Conservation (phyloP, 2,797 vertebrate genomes). For the Chiropotes sagulatus region DNA sequence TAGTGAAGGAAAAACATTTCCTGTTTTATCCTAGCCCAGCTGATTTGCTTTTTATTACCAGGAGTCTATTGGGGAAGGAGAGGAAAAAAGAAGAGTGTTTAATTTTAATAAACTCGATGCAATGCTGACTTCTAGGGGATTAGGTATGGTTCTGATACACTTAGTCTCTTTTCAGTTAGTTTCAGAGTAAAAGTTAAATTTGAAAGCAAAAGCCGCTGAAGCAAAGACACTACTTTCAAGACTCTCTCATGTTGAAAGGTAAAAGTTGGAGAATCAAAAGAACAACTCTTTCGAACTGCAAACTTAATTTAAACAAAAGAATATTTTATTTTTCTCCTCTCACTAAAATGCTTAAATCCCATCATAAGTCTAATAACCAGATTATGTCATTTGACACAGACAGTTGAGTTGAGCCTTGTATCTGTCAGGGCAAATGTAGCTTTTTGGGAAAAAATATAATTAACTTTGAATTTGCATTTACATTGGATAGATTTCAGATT, state of each 20-base stretch:
- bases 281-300: conserved; percentile 53
- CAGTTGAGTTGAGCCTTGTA: conserved; percentile 33
- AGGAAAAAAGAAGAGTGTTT: conserved; percentile 56
- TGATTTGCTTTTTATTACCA: conserved; percentile 71
- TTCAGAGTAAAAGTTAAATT: conserved; percentile 68
- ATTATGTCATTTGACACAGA: conserved; percentile 56
- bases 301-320: conserved; percentile 65
- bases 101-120: conserved; percentile 71
- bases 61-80: conserved; percentile 61
- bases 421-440: conserved; percentile 49
- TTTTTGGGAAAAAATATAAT: conserved; percentile 21
- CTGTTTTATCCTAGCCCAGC: conserved; percentile 57
- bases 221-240: conserved; percentile 38
- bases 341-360: conserved; percentile 56
- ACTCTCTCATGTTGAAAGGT: conserved; percentile 42
- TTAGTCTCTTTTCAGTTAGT: conserved; percentile 55
- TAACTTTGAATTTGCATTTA: conserved; percentile 54
- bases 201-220: conserved; percentile 65
- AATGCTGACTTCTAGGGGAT: conserved; percentile 62
- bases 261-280: conserved; percentile 20
- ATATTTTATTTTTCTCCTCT: conserved; percentile 37
- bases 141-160: conserved; percentile 38
- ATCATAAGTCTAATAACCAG: conserved; percentile 40
- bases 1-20: conserved; percentile 73
- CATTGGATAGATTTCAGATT: conserved; percentile 21